Percentiles rank a stretch among this genome's conserved stretches.
Evolutionary conservation across 1,140 invertebrate genomes (phyloP).

Genomic region (Atta cephalotes): DNA sequence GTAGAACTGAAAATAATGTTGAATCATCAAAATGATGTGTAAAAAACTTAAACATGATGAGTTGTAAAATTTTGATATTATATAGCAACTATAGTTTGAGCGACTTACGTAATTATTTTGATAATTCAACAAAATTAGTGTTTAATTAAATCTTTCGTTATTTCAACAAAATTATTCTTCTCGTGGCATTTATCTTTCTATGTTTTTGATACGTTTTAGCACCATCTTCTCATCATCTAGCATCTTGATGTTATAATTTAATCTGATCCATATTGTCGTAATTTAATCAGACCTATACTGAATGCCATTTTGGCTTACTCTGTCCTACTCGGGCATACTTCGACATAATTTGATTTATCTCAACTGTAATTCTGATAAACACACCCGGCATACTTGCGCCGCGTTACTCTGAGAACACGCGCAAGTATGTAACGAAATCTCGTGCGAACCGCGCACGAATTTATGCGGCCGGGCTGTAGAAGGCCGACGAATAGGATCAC

Average conservation of each 20-base stretch:
- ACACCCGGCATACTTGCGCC: slow-evolving; percentile 1
- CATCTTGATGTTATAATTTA: background rate
- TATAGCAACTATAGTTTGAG: too few species aligned
- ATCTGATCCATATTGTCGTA: slow-evolving; percentile 7
- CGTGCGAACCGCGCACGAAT: slow-evolving; percentile 46
- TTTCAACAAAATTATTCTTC: too few species aligned
- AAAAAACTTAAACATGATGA: too few species aligned
- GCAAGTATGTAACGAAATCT: slow-evolving; percentile 37
- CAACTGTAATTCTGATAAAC: slow-evolving; percentile 20
- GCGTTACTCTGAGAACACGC: slow-evolving; percentile 29
- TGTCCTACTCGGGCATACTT: background rate
- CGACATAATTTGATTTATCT: slow-evolving; percentile 6
- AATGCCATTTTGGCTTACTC: slow-evolving; percentile 12
- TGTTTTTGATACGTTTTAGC: background rate
- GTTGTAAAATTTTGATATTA: too few species aligned
- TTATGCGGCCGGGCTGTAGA: slow-evolving; percentile 25
- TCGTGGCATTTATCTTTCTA: background rate
- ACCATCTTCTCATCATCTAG: too few species aligned
- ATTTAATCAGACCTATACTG: slow-evolving; percentile 9
- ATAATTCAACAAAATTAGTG: too few species aligned
- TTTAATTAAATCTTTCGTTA: too few species aligned
- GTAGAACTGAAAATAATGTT: too few species aligned
- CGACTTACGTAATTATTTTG: too few species aligned
- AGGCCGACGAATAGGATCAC: slow-evolving; percentile 7
- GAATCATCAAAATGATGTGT: too few species aligned